These are phyloP conservation scores for Prosapia bicincta DNA, from an alignment of 2,888 invertebrate species.

Conservation along the genomic window DNA sequence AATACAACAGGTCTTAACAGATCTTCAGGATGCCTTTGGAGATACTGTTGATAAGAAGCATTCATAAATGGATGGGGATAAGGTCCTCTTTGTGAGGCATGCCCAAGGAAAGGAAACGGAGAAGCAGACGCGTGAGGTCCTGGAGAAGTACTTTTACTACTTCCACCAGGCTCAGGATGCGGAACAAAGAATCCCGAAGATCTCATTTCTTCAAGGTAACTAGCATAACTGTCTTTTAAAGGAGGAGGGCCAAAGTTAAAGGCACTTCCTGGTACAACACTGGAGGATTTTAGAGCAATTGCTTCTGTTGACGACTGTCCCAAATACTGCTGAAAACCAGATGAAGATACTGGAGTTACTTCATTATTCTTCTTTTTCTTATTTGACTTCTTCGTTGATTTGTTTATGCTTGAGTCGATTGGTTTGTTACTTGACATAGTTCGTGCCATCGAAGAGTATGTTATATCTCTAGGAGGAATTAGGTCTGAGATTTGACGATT, in stretches of 20 bases:
- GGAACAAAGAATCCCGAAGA: constrained; percentile 36
- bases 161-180: constrained; percentile 50
- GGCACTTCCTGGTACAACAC: constrained; percentile 76
- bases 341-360: constrained; percentile 37
- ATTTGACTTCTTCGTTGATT: constrained; percentile 25
- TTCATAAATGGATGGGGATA: constrained; percentile 37
- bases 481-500: constrained; percentile 31
- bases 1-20: constrained; percentile 49
- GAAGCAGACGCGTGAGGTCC: constrained; percentile 39
- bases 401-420: constrained; percentile 10
- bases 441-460: constrained; percentile 27
- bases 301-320: constrained; percentile 51
- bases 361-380: constrained; percentile 30
- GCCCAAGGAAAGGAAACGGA: constrained; percentile 28
- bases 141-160: constrained; percentile 31
- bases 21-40: constrained; percentile 61
- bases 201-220: constrained; percentile 60
- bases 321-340: constrained; percentile 59
- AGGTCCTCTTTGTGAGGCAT: constrained; percentile 28
- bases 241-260: constrained; percentile 77
- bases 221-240: constrained; percentile 59
- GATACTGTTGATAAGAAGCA: constrained; percentile 69
- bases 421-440: constrained; percentile 3
- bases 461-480: constrained; percentile 31
- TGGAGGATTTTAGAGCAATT: constrained; percentile 62